Evolutionary conservation across 1,140 invertebrate species (phyloP).

Genomic region (Chironomus tepperi): DNA sequence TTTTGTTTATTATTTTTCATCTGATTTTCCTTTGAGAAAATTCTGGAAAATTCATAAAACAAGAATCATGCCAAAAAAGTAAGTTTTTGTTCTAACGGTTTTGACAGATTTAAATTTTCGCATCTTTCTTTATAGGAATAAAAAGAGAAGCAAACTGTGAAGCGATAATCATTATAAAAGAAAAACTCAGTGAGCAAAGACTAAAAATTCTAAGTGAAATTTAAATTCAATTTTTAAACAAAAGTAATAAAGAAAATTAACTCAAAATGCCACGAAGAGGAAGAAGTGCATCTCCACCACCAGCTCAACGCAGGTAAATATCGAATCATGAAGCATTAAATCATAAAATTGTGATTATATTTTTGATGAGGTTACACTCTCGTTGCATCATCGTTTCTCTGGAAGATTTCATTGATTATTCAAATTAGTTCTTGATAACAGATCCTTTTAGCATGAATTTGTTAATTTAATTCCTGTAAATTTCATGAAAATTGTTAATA

Average conservation of each 20-base stretch:
- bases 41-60: too few relatives aligned
- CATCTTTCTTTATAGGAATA: too few relatives aligned
- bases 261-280: conserved; percentile 65
- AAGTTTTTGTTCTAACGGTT: too few relatives aligned
- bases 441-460: neutral
- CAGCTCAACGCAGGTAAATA: conserved; percentile 48
- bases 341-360: neutral
- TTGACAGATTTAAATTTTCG: too few relatives aligned
- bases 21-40: too few relatives aligned
- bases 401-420: neutral
- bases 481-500: neutral
- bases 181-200: neutral
- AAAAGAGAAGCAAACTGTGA: too few relatives aligned
- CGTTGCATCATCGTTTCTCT: neutral
- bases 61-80: too few relatives aligned
- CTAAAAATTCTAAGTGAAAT: neutral
- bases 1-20: too few relatives aligned
- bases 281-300: conserved; percentile 58
- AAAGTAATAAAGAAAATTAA: conserved; percentile 27
- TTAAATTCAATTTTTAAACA: neutral
- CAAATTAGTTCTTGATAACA: neutral
- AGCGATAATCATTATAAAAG: too few relatives aligned
- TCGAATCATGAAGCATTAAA: neutral
- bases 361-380: neutral
- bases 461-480: neutral